Conservation (phyloP, 2,113 vertebrate species). For the Hydrochoerus hydrochaeris region DNA sequence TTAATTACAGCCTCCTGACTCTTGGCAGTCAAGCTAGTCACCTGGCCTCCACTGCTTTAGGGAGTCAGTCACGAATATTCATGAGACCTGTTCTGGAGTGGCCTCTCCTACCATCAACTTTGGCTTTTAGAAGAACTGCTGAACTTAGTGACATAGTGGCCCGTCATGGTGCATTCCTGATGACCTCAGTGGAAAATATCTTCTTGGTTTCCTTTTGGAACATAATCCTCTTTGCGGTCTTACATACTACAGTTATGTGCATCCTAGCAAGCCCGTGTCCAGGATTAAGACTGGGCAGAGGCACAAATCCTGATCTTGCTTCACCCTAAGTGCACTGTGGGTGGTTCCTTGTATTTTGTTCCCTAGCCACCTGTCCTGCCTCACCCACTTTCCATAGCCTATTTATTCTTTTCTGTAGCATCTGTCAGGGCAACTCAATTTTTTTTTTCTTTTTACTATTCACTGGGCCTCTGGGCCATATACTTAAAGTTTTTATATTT, state of each 20-base stretch:
- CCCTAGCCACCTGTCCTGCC: not conserved
- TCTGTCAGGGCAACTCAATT: not conserved
- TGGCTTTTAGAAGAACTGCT: not conserved
- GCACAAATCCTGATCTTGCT: not conserved
- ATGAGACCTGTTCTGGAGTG: not conserved
- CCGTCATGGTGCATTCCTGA: not conserved
- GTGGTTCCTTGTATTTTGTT: not conserved
- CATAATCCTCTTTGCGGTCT: not conserved
- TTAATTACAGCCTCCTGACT: conserved; percentile 17
- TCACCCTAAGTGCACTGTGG: not conserved
- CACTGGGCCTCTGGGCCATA: not conserved
- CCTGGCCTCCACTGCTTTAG: not conserved
- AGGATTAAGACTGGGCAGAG: not conserved
- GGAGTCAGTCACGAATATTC: conserved; percentile 9
- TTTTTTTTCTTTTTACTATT: conserved; percentile 1
- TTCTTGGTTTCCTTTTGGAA: not conserved
- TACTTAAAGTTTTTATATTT: not conserved
- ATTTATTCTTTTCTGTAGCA: not conserved
- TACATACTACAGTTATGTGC: not conserved
- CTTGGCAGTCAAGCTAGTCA: not conserved
- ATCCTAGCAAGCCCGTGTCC: not conserved
- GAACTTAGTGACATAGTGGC: not conserved
- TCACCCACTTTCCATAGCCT: not conserved
- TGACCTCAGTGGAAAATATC: not conserved
- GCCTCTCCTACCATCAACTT: not conserved